A percentile compares a stretch with the other conserved stretches of the same genome.
phyloP scores from a whole-genome alignment of 2,797 vertebrate species.

The Anableps anableps region DNA sequence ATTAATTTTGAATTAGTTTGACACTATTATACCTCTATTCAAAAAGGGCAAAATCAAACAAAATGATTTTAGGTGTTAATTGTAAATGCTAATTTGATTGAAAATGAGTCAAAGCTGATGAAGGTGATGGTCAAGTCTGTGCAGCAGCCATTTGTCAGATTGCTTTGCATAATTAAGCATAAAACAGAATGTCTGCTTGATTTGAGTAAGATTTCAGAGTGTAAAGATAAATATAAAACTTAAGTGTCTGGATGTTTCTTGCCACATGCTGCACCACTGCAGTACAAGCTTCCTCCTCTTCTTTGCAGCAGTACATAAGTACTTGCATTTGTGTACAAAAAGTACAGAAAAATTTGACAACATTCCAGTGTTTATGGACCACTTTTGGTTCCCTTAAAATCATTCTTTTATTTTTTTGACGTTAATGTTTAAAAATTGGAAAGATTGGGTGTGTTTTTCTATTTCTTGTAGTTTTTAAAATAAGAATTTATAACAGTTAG shows the following conservation, averaged over 20 bases:
- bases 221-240: not conserved
- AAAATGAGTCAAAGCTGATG: not conserved
- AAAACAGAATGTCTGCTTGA: not conserved
- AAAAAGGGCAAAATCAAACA: not conserved
- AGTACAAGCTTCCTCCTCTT: not conserved
- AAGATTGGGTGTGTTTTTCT: not conserved
- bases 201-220: not conserved
- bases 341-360: not conserved
- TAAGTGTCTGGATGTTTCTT: not conserved
- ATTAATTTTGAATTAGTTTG: not conserved
- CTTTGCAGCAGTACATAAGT: not conserved
- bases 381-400: not conserved
- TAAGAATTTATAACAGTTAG: not conserved
- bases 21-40: not conserved
- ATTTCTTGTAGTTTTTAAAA: not conserved
- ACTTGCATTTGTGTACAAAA: not conserved
- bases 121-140: too few relatives aligned
- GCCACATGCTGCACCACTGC: not conserved
- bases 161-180: too few relatives aligned
- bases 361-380: not conserved
- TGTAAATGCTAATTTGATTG: not conserved
- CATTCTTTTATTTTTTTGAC: not conserved
- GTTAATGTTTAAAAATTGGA: not conserved
- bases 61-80: not conserved
- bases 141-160: too few relatives aligned